These are phyloP conservation scores for Microctonus aethiopoides DNA, from an alignment of 2,888 invertebrate genomes.

Conservation along the genomic window DNA sequence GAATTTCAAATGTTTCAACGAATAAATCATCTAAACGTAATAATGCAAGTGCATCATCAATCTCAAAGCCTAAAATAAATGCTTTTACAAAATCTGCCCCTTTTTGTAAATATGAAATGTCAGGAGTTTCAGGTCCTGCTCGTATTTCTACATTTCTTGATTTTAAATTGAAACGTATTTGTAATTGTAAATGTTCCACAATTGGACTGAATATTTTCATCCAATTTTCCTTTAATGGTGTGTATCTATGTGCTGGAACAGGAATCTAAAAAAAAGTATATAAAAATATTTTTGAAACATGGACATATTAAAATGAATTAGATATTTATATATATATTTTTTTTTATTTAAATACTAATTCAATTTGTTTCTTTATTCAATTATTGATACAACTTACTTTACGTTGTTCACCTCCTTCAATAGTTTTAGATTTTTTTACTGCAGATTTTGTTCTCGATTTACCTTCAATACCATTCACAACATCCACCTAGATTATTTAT, in stretches of 20 bases:
- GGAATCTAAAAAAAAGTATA: conserved; percentile 68
- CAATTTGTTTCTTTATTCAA: neutral
- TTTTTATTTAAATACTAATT: no score
- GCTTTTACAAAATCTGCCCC: conserved; percentile 98
- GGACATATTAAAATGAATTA: no score
- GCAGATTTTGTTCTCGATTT: conserved; percentile 64
- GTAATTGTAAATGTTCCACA: conserved; percentile 93
- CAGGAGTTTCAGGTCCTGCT: conserved; percentile 77
- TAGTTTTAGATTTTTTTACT: conserved; percentile 51
- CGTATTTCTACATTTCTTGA: conserved; percentile 90
- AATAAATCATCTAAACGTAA: conserved; percentile 96
- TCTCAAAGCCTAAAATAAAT: conserved; percentile 95
- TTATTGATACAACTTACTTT: conserved; percentile 51
- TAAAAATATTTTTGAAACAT: neutral
- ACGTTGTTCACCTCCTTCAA: conserved; percentile 54
- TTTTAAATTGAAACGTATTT: conserved; percentile 94
- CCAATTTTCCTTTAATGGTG: conserved; percentile 97
- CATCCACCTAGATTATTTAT: conserved; percentile 70
- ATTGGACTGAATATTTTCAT: conserved; percentile 95
- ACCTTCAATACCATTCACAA: conserved; percentile 74
- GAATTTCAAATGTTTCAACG: conserved; percentile 95
- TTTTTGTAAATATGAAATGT: conserved; percentile 93
- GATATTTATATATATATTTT: no score
- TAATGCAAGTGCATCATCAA: conserved; percentile 95
- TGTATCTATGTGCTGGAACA: conserved; percentile 94